phyloP scores from a whole-genome alignment of 2,888 invertebrate species.

The Hedya salicella region DNA sequence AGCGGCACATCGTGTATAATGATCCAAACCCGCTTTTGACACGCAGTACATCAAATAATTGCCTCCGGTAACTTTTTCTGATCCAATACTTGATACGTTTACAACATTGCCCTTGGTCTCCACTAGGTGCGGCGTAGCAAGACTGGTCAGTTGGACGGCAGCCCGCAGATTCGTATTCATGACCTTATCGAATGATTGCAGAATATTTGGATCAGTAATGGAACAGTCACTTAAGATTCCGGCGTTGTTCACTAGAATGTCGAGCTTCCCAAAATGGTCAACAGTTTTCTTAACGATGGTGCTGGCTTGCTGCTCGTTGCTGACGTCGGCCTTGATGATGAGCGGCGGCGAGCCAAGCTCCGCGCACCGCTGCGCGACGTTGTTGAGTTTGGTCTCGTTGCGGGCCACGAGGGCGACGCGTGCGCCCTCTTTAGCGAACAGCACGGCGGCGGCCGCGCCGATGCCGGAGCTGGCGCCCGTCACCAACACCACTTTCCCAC shows the following conservation, averaged over 20 bases:
- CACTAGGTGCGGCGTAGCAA: too few relatives aligned
- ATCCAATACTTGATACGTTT: too few relatives aligned
- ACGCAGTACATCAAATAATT: too few relatives aligned
- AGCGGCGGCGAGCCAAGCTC: conserved; percentile 50
- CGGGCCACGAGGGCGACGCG: conserved; percentile 43
- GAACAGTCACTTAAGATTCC: conserved; percentile 47
- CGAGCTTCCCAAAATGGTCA: conserved; percentile 53
- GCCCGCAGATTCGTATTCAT: conserved; percentile 59
- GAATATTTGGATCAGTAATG: conserved; percentile 45
- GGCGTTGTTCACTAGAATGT: conserved; percentile 59
- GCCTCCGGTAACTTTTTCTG: too few relatives aligned
- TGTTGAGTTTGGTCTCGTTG: conserved; percentile 58
- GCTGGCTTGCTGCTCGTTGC: conserved; percentile 53
- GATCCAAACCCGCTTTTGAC: too few relatives aligned
- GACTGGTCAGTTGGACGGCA: conserved; percentile 54
- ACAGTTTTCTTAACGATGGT: conserved; percentile 51
- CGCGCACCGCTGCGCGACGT: conserved; percentile 56
- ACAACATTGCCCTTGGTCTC: too few relatives aligned
- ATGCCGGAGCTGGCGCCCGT: too few relatives aligned
- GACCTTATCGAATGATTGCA: conserved; percentile 54
- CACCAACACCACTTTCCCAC: too few relatives aligned
- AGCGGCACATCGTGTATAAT: too few relatives aligned
- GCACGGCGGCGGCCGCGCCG: conserved; percentile 56
- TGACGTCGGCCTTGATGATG: conserved; percentile 53
- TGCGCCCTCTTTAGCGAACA: conserved; percentile 55